phyloP scores from a whole-genome alignment of 1,140 invertebrate species.

The Ceratina calcarata region DNA sequence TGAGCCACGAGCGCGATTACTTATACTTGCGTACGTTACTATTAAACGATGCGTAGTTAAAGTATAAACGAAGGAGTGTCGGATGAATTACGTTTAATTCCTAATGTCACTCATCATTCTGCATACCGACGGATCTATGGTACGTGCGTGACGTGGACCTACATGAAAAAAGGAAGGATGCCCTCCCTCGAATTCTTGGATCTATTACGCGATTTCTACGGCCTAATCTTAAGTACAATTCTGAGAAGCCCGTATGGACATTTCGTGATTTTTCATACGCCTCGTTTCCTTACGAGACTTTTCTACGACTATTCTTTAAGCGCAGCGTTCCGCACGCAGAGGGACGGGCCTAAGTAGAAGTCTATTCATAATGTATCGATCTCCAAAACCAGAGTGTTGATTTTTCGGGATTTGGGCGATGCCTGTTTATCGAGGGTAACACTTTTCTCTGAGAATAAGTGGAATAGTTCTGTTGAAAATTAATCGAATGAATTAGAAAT shows the following conservation, averaged over 20 bases:
- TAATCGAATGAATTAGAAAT: slow-evolving; percentile 21
- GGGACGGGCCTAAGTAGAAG: slow-evolving; percentile 21
- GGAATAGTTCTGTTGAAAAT: slow-evolving; percentile 15
- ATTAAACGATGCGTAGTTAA: background rate
- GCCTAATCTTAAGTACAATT: background rate
- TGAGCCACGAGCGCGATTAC: background rate
- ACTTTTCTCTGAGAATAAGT: too few relatives aligned
- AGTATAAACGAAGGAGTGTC: background rate
- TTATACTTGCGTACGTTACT: background rate
- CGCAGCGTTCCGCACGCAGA: slow-evolving; percentile 24
- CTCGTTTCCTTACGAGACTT: background rate
- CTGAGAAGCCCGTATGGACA: background rate
- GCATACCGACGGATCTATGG: background rate
- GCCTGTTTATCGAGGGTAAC: too few relatives aligned
- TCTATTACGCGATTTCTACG: background rate
- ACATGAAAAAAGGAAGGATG: background rate
- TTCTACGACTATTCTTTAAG: background rate
- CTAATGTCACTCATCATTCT: background rate
- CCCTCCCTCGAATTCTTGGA: background rate
- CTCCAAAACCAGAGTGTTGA: background rate
- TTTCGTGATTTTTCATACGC: background rate
- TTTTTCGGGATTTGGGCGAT: background rate
- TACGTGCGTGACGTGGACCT: background rate
- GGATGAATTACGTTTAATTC: slow-evolving; percentile 23
- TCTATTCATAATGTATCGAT: background rate